phyloP scores from a whole-genome alignment of 2,888 invertebrate genomes.

The Cephalotes varians region DNA sequence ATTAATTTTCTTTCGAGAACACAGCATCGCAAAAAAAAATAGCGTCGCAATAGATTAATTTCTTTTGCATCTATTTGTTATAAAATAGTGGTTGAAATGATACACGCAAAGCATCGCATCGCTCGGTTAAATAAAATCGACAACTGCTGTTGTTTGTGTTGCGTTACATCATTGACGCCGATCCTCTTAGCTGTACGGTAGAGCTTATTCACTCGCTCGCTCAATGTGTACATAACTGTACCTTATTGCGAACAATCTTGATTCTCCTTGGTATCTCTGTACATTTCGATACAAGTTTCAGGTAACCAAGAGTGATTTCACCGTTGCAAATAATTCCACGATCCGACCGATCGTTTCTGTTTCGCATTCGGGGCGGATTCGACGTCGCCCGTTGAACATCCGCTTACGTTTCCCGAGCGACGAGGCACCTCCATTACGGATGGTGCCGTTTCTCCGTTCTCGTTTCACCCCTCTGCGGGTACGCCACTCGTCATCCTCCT shows the following conservation, averaged over 20 bases:
- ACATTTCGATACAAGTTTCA: constrained; percentile 19
- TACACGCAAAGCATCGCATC: background rate
- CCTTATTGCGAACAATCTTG: constrained; percentile 36
- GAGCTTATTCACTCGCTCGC: background rate
- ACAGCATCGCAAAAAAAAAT: background rate
- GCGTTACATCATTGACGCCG: constrained; percentile 20
- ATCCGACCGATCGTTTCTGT: constrained; percentile 44
- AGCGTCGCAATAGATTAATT: background rate
- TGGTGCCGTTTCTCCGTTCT: constrained; percentile 5
- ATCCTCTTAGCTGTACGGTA: constrained; percentile 32
- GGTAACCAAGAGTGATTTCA: constrained; percentile 45
- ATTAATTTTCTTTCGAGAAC: background rate
- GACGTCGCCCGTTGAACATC: constrained; percentile 12
- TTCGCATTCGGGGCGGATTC: constrained; percentile 32
- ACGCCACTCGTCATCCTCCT: constrained; percentile 34
- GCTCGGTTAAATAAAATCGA: constrained; percentile 25
- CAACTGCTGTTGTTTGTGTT: background rate
- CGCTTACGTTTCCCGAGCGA: constrained; percentile 38
- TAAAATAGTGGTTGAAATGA: background rate
- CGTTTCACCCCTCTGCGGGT: constrained; percentile 43
- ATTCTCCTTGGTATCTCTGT: background rate
- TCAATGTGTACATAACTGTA: constrained; percentile 35
- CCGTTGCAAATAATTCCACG: constrained; percentile 22
- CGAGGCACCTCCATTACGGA: constrained; percentile 42
- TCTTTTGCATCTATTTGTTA: background rate